phyloP scores from a whole-genome alignment of 2,888 invertebrate genomes.

The Lithosia quadra region DNA sequence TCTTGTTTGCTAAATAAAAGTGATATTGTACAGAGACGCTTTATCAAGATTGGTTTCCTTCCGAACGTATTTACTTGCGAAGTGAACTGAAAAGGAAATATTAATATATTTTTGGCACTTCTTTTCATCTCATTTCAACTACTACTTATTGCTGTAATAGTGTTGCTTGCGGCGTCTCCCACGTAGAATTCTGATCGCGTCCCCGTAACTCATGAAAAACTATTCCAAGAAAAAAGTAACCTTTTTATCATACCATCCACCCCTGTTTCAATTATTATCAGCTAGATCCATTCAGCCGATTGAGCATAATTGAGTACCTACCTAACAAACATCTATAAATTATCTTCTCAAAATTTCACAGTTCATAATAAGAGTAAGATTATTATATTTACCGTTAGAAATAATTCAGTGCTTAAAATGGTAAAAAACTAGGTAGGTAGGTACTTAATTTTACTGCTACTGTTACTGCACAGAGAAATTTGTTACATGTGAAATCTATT shows the following conservation, averaged over 20 bases:
- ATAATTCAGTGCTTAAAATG: background rate
- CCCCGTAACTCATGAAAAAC: too few relatives aligned
- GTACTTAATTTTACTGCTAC: background rate
- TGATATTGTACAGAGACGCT: conserved; percentile 20
- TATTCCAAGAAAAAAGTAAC: too few relatives aligned
- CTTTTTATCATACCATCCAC: too few relatives aligned
- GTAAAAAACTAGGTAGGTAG: background rate
- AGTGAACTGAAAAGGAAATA: conserved; percentile 3
- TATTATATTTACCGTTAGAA: background rate
- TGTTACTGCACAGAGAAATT: background rate
- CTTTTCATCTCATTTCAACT: background rate
- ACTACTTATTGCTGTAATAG: background rate
- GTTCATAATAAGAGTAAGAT: background rate
- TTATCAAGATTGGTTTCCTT: conserved; percentile 16
- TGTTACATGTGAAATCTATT: conserved; percentile 4
- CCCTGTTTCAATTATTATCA: too few relatives aligned
- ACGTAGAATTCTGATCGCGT: too few relatives aligned
- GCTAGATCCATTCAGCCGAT: too few relatives aligned
- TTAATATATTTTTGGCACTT: background rate
- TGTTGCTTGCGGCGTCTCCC: too few relatives aligned
- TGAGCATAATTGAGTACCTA: too few relatives aligned
- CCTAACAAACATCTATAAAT: too few relatives aligned
- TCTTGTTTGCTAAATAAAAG: conserved; percentile 25
- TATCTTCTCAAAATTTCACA: too few relatives aligned
- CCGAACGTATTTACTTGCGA: background rate